phyloP scores from a whole-genome alignment of 2,113 vertebrate genomes.

The Otolemur garnettii region DNA sequence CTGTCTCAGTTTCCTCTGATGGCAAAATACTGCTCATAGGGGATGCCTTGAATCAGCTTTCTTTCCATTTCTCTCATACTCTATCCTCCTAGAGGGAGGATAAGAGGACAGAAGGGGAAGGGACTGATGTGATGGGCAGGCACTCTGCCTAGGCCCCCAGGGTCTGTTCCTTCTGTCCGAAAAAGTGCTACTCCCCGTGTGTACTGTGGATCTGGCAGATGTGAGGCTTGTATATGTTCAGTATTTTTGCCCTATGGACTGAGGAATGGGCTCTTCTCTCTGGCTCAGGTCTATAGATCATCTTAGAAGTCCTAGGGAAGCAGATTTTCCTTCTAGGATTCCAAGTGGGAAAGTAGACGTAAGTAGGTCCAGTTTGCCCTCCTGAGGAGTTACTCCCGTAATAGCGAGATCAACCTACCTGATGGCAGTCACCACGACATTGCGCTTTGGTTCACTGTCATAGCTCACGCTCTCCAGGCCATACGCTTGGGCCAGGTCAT shows the following conservation, averaged over 20 bases:
- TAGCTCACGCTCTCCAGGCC: constrained; percentile 97
- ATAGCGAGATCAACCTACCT: constrained; percentile 87
- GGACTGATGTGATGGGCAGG: background rate
- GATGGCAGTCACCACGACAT: constrained; percentile 95
- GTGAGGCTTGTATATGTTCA: background rate
- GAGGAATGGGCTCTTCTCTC: background rate
- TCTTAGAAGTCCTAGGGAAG: background rate
- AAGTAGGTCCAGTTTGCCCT: background rate
- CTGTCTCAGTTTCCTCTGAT: background rate
- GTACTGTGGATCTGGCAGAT: background rate
- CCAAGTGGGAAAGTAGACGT: background rate
- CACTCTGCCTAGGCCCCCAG: background rate
- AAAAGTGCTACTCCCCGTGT: background rate
- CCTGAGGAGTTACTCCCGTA: background rate
- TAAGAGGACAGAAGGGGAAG: background rate
- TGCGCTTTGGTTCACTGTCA: constrained; percentile 98
- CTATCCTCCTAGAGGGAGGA: background rate
- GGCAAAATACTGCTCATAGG: background rate
- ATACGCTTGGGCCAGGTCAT: constrained; percentile 96
- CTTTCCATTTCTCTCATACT: background rate
- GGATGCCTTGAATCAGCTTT: background rate
- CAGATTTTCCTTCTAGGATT: background rate
- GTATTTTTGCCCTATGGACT: background rate
- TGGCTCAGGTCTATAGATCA: background rate
- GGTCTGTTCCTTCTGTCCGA: background rate